phyloP scores from a whole-genome alignment of 2,113 vertebrate genomes.

The Halcyon malimbica region DNA sequence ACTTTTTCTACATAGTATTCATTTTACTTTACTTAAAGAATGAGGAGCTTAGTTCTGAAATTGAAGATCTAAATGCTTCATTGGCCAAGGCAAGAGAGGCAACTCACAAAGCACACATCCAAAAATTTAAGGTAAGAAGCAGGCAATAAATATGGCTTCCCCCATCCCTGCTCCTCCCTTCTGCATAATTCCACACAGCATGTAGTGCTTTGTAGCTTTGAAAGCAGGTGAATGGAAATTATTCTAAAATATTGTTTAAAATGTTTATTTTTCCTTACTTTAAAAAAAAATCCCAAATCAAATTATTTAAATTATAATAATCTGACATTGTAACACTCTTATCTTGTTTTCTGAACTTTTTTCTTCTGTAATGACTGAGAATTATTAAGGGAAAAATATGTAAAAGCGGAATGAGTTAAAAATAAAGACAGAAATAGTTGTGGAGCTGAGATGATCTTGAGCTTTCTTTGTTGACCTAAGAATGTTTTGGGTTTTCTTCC shows the following conservation, averaged over 20 bases:
- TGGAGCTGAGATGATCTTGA: background rate
- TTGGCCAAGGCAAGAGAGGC: slow-evolving; percentile 84
- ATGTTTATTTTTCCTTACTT: background rate
- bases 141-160: background rate
- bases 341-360: background rate
- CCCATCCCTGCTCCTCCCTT: background rate
- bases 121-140: slow-evolving; percentile 84
- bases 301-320: background rate
- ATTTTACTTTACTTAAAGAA: slow-evolving; percentile 75
- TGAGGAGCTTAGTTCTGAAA: slow-evolving; percentile 84
- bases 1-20: background rate
- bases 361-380: background rate
- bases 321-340: background rate
- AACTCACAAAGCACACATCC: slow-evolving; percentile 82
- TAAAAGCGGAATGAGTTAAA: background rate
- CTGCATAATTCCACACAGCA: background rate
- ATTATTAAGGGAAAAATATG: background rate
- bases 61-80: slow-evolving; percentile 83
- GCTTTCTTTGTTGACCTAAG: background rate
- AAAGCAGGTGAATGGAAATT: background rate
- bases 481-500: background rate
- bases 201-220: background rate
- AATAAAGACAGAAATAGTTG: background rate
- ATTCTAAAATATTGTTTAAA: background rate
- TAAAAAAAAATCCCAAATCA: background rate